Percentiles rank a stretch among this genome's conserved stretches.
Conservation (phyloP, 2,888 invertebrate genomes). For the Norana najaformis region DNA sequence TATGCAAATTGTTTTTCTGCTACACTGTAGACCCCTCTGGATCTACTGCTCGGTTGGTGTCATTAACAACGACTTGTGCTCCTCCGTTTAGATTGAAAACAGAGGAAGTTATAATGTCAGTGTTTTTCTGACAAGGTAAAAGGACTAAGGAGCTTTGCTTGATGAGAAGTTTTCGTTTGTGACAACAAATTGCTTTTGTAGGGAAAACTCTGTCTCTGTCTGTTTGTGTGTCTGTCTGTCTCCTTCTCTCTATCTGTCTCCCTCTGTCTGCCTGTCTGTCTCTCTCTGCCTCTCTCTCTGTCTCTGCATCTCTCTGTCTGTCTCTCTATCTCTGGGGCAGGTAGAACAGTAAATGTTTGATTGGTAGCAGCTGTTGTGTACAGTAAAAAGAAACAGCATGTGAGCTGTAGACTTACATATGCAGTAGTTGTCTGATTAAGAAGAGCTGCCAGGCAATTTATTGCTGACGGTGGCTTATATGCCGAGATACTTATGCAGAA, state of each 20-base stretch:
- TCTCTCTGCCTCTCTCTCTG: too few species aligned
- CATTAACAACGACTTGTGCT: not conserved
- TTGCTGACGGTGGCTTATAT: not conserved
- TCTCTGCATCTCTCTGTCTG: too few species aligned
- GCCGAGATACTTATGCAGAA: not conserved
- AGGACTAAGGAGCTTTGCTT: not conserved
- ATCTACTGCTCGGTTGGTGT: too few species aligned
- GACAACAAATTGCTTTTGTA: not conserved
- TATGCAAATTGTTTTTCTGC: too few species aligned
- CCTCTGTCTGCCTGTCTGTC: too few species aligned
- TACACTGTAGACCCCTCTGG: too few species aligned
- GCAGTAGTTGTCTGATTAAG: not conserved
- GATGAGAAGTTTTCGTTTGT: not conserved
- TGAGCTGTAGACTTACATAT: not conserved
- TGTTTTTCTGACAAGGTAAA: not conserved
- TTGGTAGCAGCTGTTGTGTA: not conserved
- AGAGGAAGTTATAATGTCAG: not conserved
- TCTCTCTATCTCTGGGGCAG: too few species aligned
- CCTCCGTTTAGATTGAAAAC: not conserved
- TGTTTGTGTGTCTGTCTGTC: too few species aligned
- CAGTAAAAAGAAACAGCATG: not conserved
- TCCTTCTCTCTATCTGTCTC: too few species aligned
- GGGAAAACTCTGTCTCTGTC: not conserved
- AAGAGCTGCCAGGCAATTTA: not conserved
- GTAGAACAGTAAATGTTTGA: not conserved